phyloP scores from a whole-genome alignment of 1,140 invertebrate species.

The Apis florea region DNA sequence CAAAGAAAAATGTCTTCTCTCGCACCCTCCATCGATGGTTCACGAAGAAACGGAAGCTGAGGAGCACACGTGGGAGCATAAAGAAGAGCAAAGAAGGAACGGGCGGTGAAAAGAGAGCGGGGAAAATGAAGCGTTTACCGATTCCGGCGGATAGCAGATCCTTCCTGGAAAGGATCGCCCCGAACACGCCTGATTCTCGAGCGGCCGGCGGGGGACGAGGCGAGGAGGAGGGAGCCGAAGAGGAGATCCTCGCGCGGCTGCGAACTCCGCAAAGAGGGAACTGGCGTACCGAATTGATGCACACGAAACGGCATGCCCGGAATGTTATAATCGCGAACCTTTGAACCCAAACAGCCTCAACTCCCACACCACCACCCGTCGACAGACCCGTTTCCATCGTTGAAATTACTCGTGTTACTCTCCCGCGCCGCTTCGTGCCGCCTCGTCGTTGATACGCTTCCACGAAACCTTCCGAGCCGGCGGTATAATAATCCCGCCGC shows the following conservation, averaged over 20 bases:
- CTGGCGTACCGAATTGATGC: conserved; percentile 81
- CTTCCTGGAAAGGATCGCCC: conserved; percentile 61
- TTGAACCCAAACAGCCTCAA: conserved; percentile 76
- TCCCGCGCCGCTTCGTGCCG: conserved; percentile 53
- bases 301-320: conserved; percentile 80
- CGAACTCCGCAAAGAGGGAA: conserved; percentile 75
- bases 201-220: conserved; percentile 53
- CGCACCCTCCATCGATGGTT: background rate
- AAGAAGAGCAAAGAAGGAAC: conserved; percentile 26
- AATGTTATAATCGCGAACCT: conserved; percentile 81
- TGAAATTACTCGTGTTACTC: conserved; percentile 69
- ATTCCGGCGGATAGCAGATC: conserved; percentile 55
- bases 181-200: conserved; percentile 49
- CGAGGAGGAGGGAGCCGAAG: conserved; percentile 39
- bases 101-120: conserved; percentile 50
- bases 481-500: conserved; percentile 50
- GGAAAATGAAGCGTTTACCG: conserved; percentile 63
- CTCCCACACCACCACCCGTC: conserved; percentile 75
- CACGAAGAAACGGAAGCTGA: conserved; percentile 27
- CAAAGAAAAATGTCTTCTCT: background rate
- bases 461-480: conserved; percentile 52
- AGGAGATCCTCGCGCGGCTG: conserved; percentile 57
- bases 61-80: conserved; percentile 17
- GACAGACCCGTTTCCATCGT: conserved; percentile 70
- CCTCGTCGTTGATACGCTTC: conserved; percentile 62